Evolutionary conservation across 2,888 invertebrate genomes (phyloP).

Genomic region (Rapana venosa): DNA sequence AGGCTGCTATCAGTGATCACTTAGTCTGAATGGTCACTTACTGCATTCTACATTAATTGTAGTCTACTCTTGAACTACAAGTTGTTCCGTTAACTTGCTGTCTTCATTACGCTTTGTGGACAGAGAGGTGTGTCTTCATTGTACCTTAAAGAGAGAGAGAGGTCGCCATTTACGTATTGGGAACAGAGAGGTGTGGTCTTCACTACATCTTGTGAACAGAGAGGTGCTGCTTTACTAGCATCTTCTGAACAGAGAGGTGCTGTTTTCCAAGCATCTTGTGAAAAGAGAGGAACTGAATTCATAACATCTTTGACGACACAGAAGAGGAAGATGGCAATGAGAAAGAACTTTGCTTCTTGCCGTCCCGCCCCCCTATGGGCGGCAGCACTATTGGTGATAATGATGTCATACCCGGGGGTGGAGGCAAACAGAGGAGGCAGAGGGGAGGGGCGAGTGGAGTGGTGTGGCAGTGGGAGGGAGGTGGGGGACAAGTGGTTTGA

Average conservation of each 20-base stretch:
- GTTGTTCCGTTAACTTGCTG: neutral
- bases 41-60: too few species aligned
- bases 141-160: neutral
- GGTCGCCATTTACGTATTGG: too few species aligned
- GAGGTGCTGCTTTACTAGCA: too few species aligned
- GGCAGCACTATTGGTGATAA: neutral
- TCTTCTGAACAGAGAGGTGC: too few species aligned
- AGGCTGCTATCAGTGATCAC: too few species aligned
- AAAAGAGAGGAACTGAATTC: too few species aligned
- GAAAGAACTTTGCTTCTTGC: neutral
- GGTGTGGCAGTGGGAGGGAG: slow-evolving; percentile 40
- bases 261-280: too few species aligned
- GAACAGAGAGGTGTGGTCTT: too few species aligned
- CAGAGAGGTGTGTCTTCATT: neutral
- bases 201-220: too few species aligned
- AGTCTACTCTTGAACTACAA: neutral
- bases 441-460: neutral
- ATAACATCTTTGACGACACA: neutral
- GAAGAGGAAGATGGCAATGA: neutral
- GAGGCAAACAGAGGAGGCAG: neutral
- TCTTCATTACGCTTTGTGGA: neutral
- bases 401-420: neutral
- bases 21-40: too few species aligned
- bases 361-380: neutral
- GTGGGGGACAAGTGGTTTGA: slow-evolving; percentile 56